Evolutionary conservation across 1,140 invertebrate species (phyloP), one percentile per base, ranked within the genome.

Genomic region (Panulirus ornatus): DNA sequence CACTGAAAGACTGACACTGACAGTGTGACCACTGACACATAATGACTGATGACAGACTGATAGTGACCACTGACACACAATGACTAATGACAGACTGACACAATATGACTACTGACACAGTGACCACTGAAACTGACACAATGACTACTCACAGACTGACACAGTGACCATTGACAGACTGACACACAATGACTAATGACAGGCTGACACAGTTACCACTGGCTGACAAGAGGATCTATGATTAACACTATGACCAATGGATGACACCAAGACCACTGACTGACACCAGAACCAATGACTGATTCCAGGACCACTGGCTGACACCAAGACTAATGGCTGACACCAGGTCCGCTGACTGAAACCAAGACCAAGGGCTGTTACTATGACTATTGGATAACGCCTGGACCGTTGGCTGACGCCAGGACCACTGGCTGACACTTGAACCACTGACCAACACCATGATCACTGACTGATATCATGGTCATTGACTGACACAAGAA

Each of bases 391-490:
- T 66, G 63, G 22, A 2, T 71, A 22, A 71, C 30, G 22, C 30
- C 2, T 34, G 2, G n/a, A n/a, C n/a, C n/a, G n/a, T n/a, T n/a
- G 2, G 34, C 70, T 71, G 36, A 36, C 9, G 34, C 70, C 1
- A 71, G 9, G 3, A 34, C 70, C 30, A 71, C 70, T 71, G 70
- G 34, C 70, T 71, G 70, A 71, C 30, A 58, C 51, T 58, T 47
- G 5, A 66, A 66, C n/a, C n/a, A n/a, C n/a, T n/a, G n/a, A n/a
- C 22, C 22, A 22, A 27, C n/a, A 73, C n/a, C 2, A 76, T 8
- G 14, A 14, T 9, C 22, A 76, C 73, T 76, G 73, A 76, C 38
- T 71, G 70, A 76, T n/a, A n/a, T n/a, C n/a, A n/a, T n/a, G n/a
- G n/a, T 42, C 36, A 73, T 36, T 73, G 1, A 40, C 22, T 42